These are phyloP conservation scores for Theristicus caerulescens DNA, from an alignment of 2,113 vertebrate species.

Conservation along the genomic window DNA sequence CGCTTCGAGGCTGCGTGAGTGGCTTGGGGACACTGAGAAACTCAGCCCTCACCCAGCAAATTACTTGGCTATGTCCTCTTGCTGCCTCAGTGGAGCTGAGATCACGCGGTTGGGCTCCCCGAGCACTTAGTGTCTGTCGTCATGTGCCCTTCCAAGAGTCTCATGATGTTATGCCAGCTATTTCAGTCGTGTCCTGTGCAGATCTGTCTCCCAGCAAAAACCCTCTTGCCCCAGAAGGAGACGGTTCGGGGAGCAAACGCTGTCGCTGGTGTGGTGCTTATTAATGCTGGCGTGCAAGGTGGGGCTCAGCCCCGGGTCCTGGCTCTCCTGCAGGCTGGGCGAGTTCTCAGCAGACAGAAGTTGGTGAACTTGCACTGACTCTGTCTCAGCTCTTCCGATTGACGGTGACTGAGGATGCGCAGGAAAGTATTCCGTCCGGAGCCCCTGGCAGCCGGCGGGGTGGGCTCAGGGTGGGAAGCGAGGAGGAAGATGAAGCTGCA, in stretches of 20 bases:
- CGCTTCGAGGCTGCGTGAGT: background rate
- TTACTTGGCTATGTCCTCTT: accelerated
- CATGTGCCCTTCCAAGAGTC: accelerated
- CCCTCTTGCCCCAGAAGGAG: background rate
- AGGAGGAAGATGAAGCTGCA: background rate
- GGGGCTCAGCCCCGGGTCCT: background rate
- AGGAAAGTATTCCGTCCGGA: background rate
- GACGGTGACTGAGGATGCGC: background rate
- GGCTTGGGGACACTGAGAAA: background rate
- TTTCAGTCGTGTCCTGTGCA: accelerated
- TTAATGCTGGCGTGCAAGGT: accelerated
- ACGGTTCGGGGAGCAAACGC: accelerated
- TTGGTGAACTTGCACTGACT: accelerated
- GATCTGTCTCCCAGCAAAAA: background rate
- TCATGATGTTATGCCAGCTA: accelerated
- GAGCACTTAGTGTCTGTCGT: accelerated
- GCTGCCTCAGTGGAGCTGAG: background rate
- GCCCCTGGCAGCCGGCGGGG: accelerated
- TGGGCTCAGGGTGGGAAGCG: accelerated
- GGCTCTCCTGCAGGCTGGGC: background rate
- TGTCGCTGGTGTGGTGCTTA: accelerated
- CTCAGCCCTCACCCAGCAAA: background rate
- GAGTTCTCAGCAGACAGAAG: background rate
- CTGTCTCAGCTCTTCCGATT: background rate
- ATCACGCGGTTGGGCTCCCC: background rate